Evolutionary conservation across 2,888 invertebrate species (phyloP).

Genomic region (Thysanoteuthis rhombus): DNA sequence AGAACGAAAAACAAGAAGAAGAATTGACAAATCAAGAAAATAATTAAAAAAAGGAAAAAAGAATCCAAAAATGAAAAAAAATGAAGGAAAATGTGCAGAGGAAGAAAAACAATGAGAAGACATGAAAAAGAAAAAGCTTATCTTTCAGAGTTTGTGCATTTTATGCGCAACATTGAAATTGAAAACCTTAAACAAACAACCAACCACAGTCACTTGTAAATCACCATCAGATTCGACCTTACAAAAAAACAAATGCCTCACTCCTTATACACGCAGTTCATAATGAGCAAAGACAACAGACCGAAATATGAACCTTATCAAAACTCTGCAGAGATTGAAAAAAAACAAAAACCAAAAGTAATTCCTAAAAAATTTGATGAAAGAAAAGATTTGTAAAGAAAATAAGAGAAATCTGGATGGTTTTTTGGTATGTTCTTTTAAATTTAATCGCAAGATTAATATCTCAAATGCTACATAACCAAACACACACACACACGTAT

Average conservation of each 20-base stretch:
- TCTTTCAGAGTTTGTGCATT: not conserved
- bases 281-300: not conserved
- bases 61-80: not conserved
- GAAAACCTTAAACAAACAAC: not conserved
- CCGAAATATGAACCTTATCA: not conserved
- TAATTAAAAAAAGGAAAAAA: no score
- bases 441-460: not conserved
- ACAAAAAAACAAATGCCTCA: not conserved
- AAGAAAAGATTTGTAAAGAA: no score
- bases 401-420: not conserved
- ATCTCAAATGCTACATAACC: no score
- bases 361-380: not conserved
- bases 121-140: not conserved
- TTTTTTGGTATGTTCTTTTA: not conserved
- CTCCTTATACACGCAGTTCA: not conserved
- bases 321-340: not conserved
- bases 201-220: not conserved
- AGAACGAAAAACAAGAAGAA: no score
- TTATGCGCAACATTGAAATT: not conserved
- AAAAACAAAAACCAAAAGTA: not conserved
- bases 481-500: no score
- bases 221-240: not conserved
- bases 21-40: not conserved
- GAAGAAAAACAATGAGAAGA: not conserved
- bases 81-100: no score